A percentile compares a stretch with the other conserved stretches of the same genome.
Evolutionary conservation across 2,113 vertebrate genomes (phyloP).

Genomic region (Scortum barcoo): DNA sequence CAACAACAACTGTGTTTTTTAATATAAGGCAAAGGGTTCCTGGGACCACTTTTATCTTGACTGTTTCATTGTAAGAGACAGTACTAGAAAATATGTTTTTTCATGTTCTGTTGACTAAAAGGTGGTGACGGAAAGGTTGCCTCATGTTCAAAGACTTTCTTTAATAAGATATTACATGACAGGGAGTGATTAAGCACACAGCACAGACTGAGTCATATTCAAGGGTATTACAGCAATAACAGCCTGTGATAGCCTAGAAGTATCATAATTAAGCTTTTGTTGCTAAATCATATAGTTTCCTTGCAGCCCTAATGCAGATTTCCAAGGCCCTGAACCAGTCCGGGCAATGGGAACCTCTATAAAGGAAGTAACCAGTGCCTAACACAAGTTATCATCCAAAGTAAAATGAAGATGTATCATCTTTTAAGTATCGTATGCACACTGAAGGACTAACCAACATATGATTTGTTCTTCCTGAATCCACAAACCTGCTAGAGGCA

Average conservation of each 20-base stretch:
- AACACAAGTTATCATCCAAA: background rate
- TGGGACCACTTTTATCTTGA: background rate
- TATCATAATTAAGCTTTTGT: background rate
- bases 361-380: background rate
- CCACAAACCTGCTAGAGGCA: slow-evolving; percentile 46
- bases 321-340: background rate
- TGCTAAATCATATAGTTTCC: background rate
- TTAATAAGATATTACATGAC: background rate
- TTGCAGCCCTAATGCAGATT: background rate
- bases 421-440: background rate
- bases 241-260: background rate
- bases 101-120: background rate
- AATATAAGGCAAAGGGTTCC: background rate
- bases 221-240: background rate
- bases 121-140: background rate
- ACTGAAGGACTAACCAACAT: background rate
- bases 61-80: background rate
- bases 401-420: slow-evolving; percentile 8
- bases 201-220: background rate
- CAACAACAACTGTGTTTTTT: slow-evolving; percentile 6
- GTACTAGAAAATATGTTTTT: too few species aligned
- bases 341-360: background rate
- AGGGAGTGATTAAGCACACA: background rate
- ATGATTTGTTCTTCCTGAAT: slow-evolving; percentile 16
- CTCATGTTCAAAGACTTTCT: background rate